Evolutionary conservation across 2,113 vertebrate species (phyloP), one percentile per base, ranked within the genome.

Genomic region (Caretta caretta): DNA sequence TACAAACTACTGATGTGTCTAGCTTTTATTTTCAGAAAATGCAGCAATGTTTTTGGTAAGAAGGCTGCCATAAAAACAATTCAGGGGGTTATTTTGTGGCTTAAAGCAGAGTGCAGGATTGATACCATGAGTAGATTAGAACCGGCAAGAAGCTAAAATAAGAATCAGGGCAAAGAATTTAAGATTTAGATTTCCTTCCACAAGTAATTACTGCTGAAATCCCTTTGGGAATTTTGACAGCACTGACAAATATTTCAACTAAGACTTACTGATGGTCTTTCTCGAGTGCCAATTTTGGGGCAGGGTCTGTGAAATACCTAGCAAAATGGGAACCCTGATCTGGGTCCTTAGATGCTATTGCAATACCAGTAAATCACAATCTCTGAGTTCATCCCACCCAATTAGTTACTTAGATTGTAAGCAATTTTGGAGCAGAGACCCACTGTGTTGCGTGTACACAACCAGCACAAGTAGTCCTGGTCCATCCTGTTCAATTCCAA

Each of bases 1-100:
- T 38, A 57, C 27, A 49, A 29, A 48, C 49, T 1, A 57, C 2
- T 6, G 4, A 46, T 22, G 19, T 81, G 72, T 14, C 0, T 1
- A 0, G 16, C 31, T 9, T 84, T 79, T 29, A 16, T 12, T 11
- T 65, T 2, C 31, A n/a, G 38, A 35, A 1, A 19, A 9, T 35
- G 46, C 0, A 54, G 72, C 35, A 54, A 25, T 1, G 1, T 2
- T 17, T 65, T 3, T 17, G 49, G 27, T 5, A 25, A 88, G 84
- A 11, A 9, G 10, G 3, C 59, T 31, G 10, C 1, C 22, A 25
- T 24, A 16, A 27, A 51, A 80, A 20, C 13, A 13, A 51, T 2
- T 6, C 14, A 0, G 0, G 31, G n/a, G 4, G 24, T 20, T 10
- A 1, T 3, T 13, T 12, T 49, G 25, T 11, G 69, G 13, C 35